Base-by-base conservation (phyloP, 2,113 vertebrate species). In the Panurus biarmicus region DNA sequence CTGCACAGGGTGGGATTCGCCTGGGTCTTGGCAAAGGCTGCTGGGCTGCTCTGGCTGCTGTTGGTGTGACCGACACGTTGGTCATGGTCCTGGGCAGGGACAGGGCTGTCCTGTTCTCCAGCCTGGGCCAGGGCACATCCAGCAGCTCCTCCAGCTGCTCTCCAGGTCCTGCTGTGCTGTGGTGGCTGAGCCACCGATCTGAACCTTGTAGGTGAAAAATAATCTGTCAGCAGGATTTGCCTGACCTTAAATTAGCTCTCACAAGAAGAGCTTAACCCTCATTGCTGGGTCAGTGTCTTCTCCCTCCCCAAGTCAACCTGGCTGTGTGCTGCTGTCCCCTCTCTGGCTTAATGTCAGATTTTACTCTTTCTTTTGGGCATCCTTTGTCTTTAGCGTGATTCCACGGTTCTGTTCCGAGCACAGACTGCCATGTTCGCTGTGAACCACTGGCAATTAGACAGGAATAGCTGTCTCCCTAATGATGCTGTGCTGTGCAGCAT, bases 201-300 rank as follows among this genome's bases (percentile, higher is more conserved):
- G 67, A 38, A 47, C 0, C 0, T 38, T 88, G 13, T 31, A 90
- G 82, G 83, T 36, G 61, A 84, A 86, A 92, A 94, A 89, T 74
- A 78, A 93, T 71, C 92, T 85, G 86, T 62, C 85, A 44, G 90
- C 90, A 92, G 88, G 94, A 92, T 95, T 92, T 83, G 71, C 82
- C 79, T 93, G 90, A 85, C 92, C 94, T 95, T 45, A 82, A 90
- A 95, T 90, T 83, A 93, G 89, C 91, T 69, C 87, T 82, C n/a
- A 2, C 62, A 76, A 71, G 91, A 85, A 13, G 85, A 92, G 67
- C 93, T 94, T 89, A 94, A 93, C 93, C 92, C 83, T 58, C 80
- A 1, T 35, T 83, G 79, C 67, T 12, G 28, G 90, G 70, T 69
- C 87, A 62, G 42, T 2, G 48, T 56, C 86, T 93, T 58, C 58